phyloP scores from a whole-genome alignment of 2,888 invertebrate species.

The Scaptomyza cyrtandrae region DNA sequence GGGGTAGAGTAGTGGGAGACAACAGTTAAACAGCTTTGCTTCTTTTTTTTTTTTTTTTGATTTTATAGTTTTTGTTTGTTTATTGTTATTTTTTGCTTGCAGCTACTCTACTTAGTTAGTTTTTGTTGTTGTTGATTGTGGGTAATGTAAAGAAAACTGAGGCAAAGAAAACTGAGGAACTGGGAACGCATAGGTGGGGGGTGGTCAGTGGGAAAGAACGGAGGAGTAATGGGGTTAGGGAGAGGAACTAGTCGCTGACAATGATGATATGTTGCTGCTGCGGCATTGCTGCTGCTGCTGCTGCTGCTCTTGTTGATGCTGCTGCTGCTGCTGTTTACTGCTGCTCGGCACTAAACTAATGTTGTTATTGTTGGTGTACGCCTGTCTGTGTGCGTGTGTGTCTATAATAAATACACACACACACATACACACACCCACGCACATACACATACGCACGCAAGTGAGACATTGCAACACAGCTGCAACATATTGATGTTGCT shows the following conservation, averaged over 20 bases:
- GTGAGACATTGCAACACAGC: conserved; percentile 15
- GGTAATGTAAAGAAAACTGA: conserved; percentile 45
- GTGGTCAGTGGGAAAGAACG: not conserved
- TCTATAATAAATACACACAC: conserved; percentile 8
- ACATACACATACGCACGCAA: conserved; percentile 40
- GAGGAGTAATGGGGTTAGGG: not conserved
- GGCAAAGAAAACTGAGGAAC: conserved; percentile 8
- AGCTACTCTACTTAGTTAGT: conserved; percentile 75
- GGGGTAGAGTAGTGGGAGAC: conserved; percentile 76
- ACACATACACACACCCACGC: conserved; percentile 13
- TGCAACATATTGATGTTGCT: conserved; percentile 39
- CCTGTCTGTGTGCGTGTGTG: conserved; percentile 27
- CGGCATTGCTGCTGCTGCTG: conserved; percentile 27
- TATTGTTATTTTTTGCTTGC: conserved; percentile 67
- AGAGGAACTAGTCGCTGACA: conserved; percentile 68
- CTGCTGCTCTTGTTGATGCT: conserved; percentile 25
- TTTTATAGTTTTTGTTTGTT: conserved; percentile 27
- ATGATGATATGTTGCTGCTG: conserved; percentile 77
- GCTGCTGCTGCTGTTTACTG: conserved; percentile 22
- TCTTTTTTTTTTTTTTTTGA: conserved; percentile 33
- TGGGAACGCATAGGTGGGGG: conserved; percentile 35
- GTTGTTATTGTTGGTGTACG: conserved; percentile 10
- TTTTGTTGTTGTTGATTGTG: conserved; percentile 53
- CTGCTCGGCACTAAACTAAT: conserved; percentile 46
- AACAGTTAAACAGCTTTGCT: conserved; percentile 76